phyloP scores from a whole-genome alignment of 2,113 vertebrate species.

The Pampusana beccarii region DNA sequence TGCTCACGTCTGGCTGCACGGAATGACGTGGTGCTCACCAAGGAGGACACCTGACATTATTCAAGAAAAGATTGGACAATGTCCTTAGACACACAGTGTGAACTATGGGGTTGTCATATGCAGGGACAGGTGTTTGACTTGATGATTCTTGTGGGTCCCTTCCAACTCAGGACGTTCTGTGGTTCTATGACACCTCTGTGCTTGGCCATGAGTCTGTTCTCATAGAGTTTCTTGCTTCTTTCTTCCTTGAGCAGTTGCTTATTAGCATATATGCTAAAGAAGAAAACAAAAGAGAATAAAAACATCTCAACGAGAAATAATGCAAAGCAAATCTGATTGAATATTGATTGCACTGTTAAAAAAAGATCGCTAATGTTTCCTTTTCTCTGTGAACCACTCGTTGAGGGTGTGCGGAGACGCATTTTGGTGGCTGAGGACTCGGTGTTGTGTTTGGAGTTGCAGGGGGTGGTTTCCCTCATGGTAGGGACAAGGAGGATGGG shows the following conservation, averaged over 20 bases:
- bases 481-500: background rate
- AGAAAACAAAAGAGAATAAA: background rate
- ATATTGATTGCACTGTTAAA: background rate
- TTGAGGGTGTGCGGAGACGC: background rate
- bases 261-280: background rate
- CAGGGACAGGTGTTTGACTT: too few relatives aligned
- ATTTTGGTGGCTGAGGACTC: background rate
- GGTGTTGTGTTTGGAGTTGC: background rate
- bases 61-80: too few relatives aligned
- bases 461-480: accelerated
- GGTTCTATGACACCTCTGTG: background rate
- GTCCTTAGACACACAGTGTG: too few relatives aligned
- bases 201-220: background rate
- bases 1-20: accelerated
- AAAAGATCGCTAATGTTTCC: background rate
- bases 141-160: too few relatives aligned
- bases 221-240: background rate
- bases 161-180: too few relatives aligned
- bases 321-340: background rate
- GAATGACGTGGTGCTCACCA: accelerated
- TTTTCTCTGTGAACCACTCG: background rate
- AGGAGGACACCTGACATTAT: background rate
- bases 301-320: background rate
- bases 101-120: too few relatives aligned
- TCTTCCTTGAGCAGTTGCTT: background rate